Base-by-base conservation (phyloP, 2,113 vertebrate genomes). In the Taurulus bubalis region DNA sequence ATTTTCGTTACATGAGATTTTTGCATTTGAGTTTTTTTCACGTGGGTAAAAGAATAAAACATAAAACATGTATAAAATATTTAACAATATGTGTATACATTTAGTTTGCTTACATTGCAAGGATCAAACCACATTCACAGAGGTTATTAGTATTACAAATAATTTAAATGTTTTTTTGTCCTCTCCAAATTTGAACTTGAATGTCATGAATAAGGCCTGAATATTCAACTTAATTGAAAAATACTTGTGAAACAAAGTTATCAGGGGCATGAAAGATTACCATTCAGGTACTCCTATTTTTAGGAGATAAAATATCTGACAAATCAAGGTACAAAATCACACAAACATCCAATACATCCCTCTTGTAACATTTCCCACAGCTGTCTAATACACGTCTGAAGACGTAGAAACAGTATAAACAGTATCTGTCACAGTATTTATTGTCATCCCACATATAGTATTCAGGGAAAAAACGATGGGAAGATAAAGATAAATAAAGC, bases 401-500 rank as follows among this genome's bases (percentile, higher is more conserved):
- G 22, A 26, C 40, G 7, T 28, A 22, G 30, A 8, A 58, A 67
- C 1, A 6, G 4, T 7, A 16, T n/a, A 5, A 58, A 20, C 26
- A 0, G n/a, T 3, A 16, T 55, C 22, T 56, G 26, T 63, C 60
- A 56, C 55, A 0, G 11, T 15, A 53, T 53, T 2, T 55, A 49
- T 34, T 2, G 0, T n/a, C 9, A 38, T 24, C 22, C 20, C 3
- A 38, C 22, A 55, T 55, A 24, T 8, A 2, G 55, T 28, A 45
- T 71, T 75, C 38, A 3, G 18, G 14, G 67, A 22, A 55, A 79
- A 83, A 78, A 59, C 63, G 73, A 80, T 49, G 74, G 77, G 69
- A 77, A 82, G 22, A 70, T 24, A 22, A 36, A 60, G 22, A 73
- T 36, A 64, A 77, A 64, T 24, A 83, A 36, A 63, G 32, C 34